These are phyloP conservation scores for Hylaeus volcanicus DNA, from an alignment of 1,140 invertebrate genomes.

Conservation along the genomic window DNA sequence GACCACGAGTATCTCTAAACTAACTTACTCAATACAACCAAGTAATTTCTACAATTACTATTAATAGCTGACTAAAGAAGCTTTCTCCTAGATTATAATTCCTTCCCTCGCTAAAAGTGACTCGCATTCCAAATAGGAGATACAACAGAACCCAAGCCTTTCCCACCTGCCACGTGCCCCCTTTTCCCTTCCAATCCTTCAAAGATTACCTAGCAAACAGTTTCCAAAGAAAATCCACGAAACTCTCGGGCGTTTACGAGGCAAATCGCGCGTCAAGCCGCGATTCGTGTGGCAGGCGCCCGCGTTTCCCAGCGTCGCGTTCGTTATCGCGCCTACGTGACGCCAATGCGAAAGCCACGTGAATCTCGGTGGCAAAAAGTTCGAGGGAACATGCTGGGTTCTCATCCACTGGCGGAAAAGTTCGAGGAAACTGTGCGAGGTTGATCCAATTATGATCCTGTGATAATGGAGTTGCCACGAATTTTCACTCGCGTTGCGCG, in stretches of 20 bases:
- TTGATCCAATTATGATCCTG: too few species aligned
- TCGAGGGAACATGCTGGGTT: neutral
- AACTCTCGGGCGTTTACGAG: slow-evolving; percentile 4
- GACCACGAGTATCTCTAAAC: too few species aligned
- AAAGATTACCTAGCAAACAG: slow-evolving; percentile 12
- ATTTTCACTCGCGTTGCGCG: too few species aligned
- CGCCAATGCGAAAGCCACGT: neutral
- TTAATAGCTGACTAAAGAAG: too few species aligned
- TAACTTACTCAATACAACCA: too few species aligned
- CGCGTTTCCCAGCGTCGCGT: neutral
- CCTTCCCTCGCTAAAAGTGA: neutral
- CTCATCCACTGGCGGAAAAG: too few species aligned
- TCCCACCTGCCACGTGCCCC: neutral
- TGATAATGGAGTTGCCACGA: too few species aligned
- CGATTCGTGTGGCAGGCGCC: neutral
- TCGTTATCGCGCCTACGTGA: slow-evolving; percentile 9
- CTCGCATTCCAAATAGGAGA: neutral
- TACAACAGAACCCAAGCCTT: neutral
- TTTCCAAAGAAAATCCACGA: slow-evolving; percentile 3
- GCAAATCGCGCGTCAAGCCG: slow-evolving; percentile 7
- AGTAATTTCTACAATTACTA: too few species aligned
- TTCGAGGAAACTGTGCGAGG: too few species aligned
- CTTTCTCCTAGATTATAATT: too few species aligned
- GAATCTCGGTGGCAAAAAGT: neutral
- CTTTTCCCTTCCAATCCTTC: neutral